Conservation (phyloP, 2,888 invertebrate genomes). For the Lasioglossum malachurum region DNA sequence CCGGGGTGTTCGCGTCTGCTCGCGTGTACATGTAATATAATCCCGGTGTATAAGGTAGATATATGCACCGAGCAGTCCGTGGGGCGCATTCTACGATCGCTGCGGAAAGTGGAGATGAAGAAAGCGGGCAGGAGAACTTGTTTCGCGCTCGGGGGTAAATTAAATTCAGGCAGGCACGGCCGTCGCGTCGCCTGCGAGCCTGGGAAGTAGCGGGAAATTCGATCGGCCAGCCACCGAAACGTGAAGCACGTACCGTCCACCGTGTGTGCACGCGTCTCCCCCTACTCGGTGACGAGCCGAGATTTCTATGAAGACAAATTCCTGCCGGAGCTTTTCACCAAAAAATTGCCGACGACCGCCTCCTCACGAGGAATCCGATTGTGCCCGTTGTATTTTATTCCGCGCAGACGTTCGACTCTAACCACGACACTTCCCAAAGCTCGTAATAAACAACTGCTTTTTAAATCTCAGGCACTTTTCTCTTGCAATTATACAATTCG, state of each 20-base stretch:
- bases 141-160: constrained; percentile 53
- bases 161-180: constrained; percentile 46
- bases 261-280: constrained; percentile 38
- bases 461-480: not conserved
- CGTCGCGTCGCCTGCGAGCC: constrained; percentile 22
- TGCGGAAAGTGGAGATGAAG: constrained; percentile 45
- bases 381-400: not conserved
- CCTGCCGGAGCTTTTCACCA: not conserved
- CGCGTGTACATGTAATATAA: constrained; percentile 38
- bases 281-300: constrained; percentile 39
- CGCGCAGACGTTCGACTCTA: not conserved
- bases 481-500: not conserved
- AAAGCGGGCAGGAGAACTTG: constrained; percentile 47
- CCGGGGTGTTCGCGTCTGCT: not conserved
- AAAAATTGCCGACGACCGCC: constrained; percentile 38
- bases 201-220: constrained; percentile 50
- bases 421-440: not conserved
- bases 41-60: constrained; percentile 21
- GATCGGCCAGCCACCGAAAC: constrained; percentile 58
- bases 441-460: not conserved
- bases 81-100: constrained; percentile 26
- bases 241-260: constrained; percentile 52
- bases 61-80: constrained; percentile 8
- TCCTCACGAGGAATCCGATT: constrained; percentile 25
- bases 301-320: constrained; percentile 31